Percentiles rank a stretch among this genome's conserved stretches.
Conservation (phyloP, 2,888 invertebrate genomes). For the Plagodis pulveraria region DNA sequence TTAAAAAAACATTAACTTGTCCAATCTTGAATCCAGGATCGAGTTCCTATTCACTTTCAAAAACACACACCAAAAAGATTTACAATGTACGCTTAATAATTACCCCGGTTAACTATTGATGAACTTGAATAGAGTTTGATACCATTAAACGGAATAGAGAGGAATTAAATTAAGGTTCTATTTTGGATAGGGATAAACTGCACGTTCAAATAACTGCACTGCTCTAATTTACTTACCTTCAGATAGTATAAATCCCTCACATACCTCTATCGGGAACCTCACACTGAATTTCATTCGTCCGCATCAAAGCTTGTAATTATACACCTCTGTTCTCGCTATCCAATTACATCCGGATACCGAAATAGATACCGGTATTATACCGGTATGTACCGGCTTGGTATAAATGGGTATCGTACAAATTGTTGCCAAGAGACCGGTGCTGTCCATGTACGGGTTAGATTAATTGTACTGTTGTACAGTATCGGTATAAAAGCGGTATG, state of each 20-base stretch:
- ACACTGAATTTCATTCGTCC: conserved; percentile 5
- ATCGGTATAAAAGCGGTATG: conserved; percentile 12
- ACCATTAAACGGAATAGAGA: too few species aligned
- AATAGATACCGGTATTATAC: conserved; percentile 21
- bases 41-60: too few species aligned
- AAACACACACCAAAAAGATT: too few species aligned
- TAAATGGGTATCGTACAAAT: conserved; percentile 29
- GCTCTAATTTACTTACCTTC: conserved; percentile 7
- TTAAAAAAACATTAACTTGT: too few species aligned
- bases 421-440: conserved; percentile 26
- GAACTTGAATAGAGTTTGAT: too few species aligned
- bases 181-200: background rate
- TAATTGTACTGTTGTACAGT: conserved; percentile 30
- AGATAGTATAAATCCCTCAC: conserved; percentile 2
- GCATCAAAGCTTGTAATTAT: conserved; percentile 32
- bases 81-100: too few species aligned
- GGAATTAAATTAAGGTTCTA: too few species aligned
- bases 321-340: conserved; percentile 30
- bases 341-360: conserved; percentile 37
- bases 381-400: conserved; percentile 9
- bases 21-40: too few species aligned
- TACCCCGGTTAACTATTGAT: too few species aligned
- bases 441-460: conserved; percentile 28
- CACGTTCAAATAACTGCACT: background rate
- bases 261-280: background rate